Evolutionary conservation across 2,113 vertebrate genomes (phyloP).

Genomic region (Hyaena hyaena): DNA sequence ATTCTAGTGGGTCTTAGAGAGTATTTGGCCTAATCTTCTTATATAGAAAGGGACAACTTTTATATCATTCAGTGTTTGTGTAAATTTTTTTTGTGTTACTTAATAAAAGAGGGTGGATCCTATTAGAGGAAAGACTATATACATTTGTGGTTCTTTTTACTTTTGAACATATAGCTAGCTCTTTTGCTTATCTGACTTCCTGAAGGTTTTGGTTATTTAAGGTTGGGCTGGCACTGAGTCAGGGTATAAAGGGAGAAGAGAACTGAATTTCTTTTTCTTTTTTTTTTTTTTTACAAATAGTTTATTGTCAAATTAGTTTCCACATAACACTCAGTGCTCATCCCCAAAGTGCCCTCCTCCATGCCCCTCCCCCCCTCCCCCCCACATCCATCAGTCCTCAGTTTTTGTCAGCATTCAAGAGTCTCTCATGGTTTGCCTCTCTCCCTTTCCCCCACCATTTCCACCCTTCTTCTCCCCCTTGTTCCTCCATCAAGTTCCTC

Average conservation of each 20-base stretch:
- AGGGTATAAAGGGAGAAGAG: neutral
- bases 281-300: no score
- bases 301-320: no score
- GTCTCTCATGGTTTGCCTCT: no score
- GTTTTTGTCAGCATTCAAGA: no score
- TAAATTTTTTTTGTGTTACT: neutral
- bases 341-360: no score
- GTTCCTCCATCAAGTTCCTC: no score
- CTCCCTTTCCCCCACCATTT: no score
- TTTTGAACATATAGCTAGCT: neutral
- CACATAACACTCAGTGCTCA: no score
- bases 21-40: constrained; percentile 29
- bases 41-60: neutral
- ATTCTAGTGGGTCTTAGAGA: neutral
- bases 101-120: neutral
- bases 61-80: neutral
- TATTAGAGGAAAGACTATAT: neutral
- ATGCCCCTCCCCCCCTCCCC: no score
- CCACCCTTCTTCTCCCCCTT: no score
- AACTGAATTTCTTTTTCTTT: constrained; percentile 33
- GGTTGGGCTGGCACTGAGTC: neutral
- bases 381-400: no score
- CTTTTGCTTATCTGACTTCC: neutral
- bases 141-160: constrained; percentile 1
- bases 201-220: constrained; percentile 10